phyloP scores from a whole-genome alignment of 1,140 invertebrate genomes.

The Stegodyphus mimosarum region DNA sequence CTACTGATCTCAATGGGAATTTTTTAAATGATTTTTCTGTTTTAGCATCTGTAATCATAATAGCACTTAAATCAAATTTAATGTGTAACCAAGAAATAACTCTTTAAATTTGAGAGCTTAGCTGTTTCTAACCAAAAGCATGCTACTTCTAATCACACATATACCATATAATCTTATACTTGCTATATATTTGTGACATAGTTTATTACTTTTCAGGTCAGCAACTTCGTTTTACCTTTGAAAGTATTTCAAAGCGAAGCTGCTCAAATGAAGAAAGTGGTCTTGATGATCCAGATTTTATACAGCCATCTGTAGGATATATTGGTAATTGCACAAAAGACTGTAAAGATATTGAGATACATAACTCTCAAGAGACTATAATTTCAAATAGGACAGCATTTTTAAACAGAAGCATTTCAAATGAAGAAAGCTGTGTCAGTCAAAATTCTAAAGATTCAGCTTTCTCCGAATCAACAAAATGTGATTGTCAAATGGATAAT shows the following conservation, averaged over 20 bases:
- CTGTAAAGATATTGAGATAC: neutral
- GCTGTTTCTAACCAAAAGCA: too few relatives aligned
- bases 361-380: neutral
- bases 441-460: neutral
- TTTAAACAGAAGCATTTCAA: neutral
- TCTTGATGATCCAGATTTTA: slow-evolving; percentile 82
- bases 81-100: too few relatives aligned
- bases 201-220: neutral
- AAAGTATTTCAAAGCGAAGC: slow-evolving; percentile 1
- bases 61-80: too few relatives aligned
- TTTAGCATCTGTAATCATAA: too few relatives aligned
- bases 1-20: too few relatives aligned
- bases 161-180: too few relatives aligned
- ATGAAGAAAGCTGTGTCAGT: neutral
- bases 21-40: too few relatives aligned
- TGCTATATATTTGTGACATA: neutral
- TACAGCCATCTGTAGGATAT: slow-evolving; percentile 70
- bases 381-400: neutral
- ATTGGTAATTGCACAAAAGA: slow-evolving; percentile 8
- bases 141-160: too few relatives aligned
- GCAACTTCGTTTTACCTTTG: slow-evolving; percentile 32
- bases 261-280: slow-evolving; percentile 77
- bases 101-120: too few relatives aligned
- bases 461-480: neutral
- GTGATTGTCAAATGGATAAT: neutral